Conservation (phyloP, 2,113 vertebrate genomes). For the Prietella phreatophila region DNA sequence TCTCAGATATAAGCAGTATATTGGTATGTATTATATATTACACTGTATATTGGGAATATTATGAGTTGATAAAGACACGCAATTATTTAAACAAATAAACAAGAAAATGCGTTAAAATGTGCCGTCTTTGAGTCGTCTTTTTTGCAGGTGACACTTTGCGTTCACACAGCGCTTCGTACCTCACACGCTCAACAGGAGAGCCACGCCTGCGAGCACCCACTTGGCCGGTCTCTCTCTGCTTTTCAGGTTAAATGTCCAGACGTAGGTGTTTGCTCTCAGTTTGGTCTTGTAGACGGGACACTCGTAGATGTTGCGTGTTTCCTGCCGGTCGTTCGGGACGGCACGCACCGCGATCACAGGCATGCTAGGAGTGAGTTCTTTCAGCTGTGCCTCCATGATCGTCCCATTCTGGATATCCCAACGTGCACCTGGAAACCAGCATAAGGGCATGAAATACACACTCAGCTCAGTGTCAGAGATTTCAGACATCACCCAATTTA, state of each 20-base stretch:
- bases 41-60: slow-evolving; percentile 57
- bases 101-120: slow-evolving; percentile 45
- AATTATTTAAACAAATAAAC: slow-evolving; percentile 55
- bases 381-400: slow-evolving; percentile 68
- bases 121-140: not conserved
- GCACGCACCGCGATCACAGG: slow-evolving; percentile 73
- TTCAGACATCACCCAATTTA: not conserved
- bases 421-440: slow-evolving; percentile 66
- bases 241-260: slow-evolving; percentile 72
- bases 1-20: slow-evolving; percentile 67
- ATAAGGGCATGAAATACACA: not conserved
- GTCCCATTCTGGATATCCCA: slow-evolving; percentile 74
- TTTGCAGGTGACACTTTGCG: not conserved
- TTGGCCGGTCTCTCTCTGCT: slow-evolving; percentile 72
- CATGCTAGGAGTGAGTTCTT: slow-evolving; percentile 69
- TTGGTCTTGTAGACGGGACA: slow-evolving; percentile 76
- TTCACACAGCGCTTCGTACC: not conserved
- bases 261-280: slow-evolving; percentile 70
- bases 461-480: not conserved
- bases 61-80: slow-evolving; percentile 44
- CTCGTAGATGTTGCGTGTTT: slow-evolving; percentile 77
- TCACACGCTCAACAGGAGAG: slow-evolving; percentile 74
- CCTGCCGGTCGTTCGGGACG: slow-evolving; percentile 70
- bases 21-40: slow-evolving; percentile 55
- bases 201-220: slow-evolving; percentile 74